Conservation (phyloP, 2,888 invertebrate species). For the Rotaria sp. region DNA sequence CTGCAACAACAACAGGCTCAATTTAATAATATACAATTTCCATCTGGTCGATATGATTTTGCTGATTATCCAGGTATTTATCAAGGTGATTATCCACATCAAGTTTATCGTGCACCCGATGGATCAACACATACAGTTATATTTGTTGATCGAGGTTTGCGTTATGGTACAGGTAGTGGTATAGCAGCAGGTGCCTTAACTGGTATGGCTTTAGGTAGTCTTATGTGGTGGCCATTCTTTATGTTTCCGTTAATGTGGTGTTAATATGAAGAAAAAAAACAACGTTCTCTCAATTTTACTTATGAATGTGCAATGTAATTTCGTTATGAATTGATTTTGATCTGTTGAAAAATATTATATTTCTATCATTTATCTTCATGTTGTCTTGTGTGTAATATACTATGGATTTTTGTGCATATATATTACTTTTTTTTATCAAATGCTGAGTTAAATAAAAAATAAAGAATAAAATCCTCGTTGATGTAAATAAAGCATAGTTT, state of each 20-base stretch:
- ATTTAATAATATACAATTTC: neutral
- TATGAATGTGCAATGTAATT: neutral
- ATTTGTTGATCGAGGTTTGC: neutral
- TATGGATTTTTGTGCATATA: too few species aligned
- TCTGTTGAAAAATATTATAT: too few species aligned
- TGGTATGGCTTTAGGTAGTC: neutral
- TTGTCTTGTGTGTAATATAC: neutral
- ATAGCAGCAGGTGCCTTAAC: neutral
- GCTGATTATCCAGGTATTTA: neutral
- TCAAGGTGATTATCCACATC: neutral
- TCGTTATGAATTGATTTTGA: neutral
- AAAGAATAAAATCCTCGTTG: too few species aligned
- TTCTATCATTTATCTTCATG: neutral
- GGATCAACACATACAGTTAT: neutral
- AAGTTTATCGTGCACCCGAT: neutral
- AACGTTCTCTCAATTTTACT: neutral
- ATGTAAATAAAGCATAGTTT: too few species aligned
- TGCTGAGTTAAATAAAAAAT: too few species aligned
- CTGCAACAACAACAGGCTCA: neutral
- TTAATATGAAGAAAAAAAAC: neutral
- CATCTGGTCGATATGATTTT: neutral
- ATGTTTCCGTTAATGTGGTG: slow-evolving; percentile 6
- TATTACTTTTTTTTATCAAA: too few species aligned
- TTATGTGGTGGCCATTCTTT: neutral
- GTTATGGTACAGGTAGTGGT: neutral